Percentiles rank a stretch among this genome's conserved stretches.
These are phyloP conservation scores for Cebidichthys violaceus DNA, from an alignment of 2,113 vertebrate species.

Conservation along the genomic window DNA sequence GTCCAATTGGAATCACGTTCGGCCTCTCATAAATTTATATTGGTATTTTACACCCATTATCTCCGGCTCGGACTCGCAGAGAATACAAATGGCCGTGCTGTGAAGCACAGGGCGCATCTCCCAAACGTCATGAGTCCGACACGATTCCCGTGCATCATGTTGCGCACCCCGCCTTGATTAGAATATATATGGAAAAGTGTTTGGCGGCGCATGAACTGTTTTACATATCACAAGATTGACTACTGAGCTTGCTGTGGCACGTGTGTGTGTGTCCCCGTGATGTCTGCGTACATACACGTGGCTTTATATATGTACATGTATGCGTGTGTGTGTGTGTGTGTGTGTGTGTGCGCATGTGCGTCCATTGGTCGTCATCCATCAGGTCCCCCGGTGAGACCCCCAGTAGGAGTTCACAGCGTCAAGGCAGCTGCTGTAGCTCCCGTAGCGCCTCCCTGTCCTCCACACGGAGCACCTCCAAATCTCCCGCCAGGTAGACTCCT, in stretches of 20 bases:
- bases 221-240: conserved; percentile 25
- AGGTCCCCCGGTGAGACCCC: conserved; percentile 92
- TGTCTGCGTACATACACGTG: conserved; percentile 48
- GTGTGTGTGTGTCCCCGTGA: conserved; percentile 43
- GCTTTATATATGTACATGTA: conserved; percentile 36
- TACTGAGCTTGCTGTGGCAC: conserved; percentile 43
- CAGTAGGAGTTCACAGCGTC: conserved; percentile 86
- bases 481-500: conserved; percentile 89
- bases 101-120: conserved; percentile 18
- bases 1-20: conserved; percentile 22
- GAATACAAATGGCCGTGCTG: conserved; percentile 44
- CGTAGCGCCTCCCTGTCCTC: conserved; percentile 92
- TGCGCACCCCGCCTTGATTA: conserved; percentile 13
- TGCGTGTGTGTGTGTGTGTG: conserved; percentile 32
- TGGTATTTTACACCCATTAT: conserved; percentile 54
- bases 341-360: conserved; percentile 37
- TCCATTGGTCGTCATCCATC: conserved; percentile 55
- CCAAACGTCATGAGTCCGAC: conserved; percentile 14
- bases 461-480: conserved; percentile 89
- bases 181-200: conserved; percentile 52
- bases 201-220: conserved; percentile 34
- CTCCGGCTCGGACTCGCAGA: conserved; percentile 28
- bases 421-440: conserved; percentile 93
- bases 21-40: conserved; percentile 67
- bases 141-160: background rate